A percentile compares a stretch with the other conserved stretches of the same genome.
Conservation (phyloP, 1,140 invertebrate species). For the Bombyx mori region ASM3026992v2 NC_085129.1:11517001-11517500, state of each 20-base stretch:
- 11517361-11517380: conserved; percentile 46
- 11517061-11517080: conserved; percentile 32
- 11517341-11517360: conserved; percentile 20
- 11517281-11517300: conserved; percentile 38
- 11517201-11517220: conserved; percentile 67
- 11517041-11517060: too few species aligned
- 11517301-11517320: conserved; percentile 39
- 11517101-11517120: conserved; percentile 62
- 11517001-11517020: too few species aligned
- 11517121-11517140: conserved; percentile 67
- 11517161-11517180: conserved; percentile 67
- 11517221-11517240: conserved; percentile 66
- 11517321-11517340: conserved; percentile 31
- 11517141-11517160: conserved; percentile 59
- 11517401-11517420: conserved; percentile 57
- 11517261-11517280: conserved; percentile 65
- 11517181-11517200: conserved; percentile 69
- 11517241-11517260: conserved; percentile 54
- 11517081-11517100: conserved; percentile 41
- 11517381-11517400: conserved; percentile 37
- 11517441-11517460: conserved; percentile 63
- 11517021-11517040: too few species aligned
- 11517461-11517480: conserved; percentile 61
- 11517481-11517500: conserved; percentile 64
- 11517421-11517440: conserved; percentile 70